Conservation (phyloP, 2,888 invertebrate species). For the Eupithecia tripunctaria region DNA sequence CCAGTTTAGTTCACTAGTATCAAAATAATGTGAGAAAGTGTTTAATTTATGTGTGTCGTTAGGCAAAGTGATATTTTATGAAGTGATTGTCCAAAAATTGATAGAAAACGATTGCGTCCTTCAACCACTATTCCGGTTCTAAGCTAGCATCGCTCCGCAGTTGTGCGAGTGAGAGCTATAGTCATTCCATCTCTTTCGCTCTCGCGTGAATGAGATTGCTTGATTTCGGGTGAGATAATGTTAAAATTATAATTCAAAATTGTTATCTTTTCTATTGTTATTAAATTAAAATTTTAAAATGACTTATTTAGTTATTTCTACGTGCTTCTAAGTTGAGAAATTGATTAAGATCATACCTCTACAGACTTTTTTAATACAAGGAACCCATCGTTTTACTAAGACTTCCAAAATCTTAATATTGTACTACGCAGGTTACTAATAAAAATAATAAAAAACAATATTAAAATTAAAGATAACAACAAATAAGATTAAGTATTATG, state of each 20-base stretch:
- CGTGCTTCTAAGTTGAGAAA: not conserved
- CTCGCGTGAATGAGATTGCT: constrained; percentile 61
- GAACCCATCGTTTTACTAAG: not conserved
- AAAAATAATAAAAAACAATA: no score
- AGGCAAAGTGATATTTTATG: constrained; percentile 48
- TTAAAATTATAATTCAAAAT: constrained; percentile 32
- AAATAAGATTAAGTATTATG: no score
- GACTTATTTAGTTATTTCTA: not conserved
- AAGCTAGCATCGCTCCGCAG: constrained; percentile 50
- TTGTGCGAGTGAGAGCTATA: constrained; percentile 64
- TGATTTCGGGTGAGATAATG: constrained; percentile 46
- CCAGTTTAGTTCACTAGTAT: constrained; percentile 36
- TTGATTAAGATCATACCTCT: not conserved
- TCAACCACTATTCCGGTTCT: constrained; percentile 67
- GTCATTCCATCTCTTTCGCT: constrained; percentile 64
- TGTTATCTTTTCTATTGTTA: constrained; percentile 20
- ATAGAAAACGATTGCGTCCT: constrained; percentile 61
- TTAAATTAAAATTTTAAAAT: constrained; percentile 7
- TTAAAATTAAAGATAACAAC: no score
- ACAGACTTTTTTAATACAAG: not conserved
- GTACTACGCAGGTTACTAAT: no score
- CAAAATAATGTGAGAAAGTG: constrained; percentile 36
- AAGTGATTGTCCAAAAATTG: constrained; percentile 48
- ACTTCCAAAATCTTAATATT: no score
- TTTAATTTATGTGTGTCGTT: constrained; percentile 29